Percentiles rank a stretch among this genome's conserved stretches.
Conservation (phyloP, 2,797 vertebrate genomes). For the Apodemus agrarius region DNA sequence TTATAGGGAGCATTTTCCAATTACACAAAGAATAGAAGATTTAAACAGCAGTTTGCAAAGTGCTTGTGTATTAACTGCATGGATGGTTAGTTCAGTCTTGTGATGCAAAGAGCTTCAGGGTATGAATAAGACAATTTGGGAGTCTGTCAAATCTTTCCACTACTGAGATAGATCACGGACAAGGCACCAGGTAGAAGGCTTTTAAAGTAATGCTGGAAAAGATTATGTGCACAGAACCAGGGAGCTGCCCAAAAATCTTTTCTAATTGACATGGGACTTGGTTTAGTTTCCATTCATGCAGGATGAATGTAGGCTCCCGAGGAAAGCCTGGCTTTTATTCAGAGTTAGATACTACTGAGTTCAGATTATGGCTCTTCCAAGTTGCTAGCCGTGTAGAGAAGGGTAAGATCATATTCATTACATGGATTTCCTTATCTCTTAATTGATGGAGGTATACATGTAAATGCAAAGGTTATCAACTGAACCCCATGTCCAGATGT, state of each 20-base stretch:
- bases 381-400: neutral
- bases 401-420: neutral
- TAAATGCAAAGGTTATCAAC: neutral
- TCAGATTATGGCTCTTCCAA: neutral
- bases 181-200: neutral
- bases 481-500: neutral
- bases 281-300: neutral
- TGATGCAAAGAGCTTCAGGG: constrained; percentile 4
- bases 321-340: neutral
- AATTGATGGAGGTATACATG: neutral
- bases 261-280: neutral
- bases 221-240: neutral
- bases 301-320: neutral
- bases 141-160: neutral
- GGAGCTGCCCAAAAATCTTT: neutral
- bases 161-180: neutral
- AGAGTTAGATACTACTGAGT: neutral
- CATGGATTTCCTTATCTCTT: neutral
- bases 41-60: constrained; percentile 25
- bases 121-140: neutral
- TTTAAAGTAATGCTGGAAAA: neutral
- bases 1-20: neutral
- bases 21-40: constrained; percentile 24
- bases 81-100: neutral
- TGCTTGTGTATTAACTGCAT: neutral